Evolutionary conservation across 2,888 invertebrate genomes (phyloP).

Genomic region (Phyllotreta cruciferae): DNA sequence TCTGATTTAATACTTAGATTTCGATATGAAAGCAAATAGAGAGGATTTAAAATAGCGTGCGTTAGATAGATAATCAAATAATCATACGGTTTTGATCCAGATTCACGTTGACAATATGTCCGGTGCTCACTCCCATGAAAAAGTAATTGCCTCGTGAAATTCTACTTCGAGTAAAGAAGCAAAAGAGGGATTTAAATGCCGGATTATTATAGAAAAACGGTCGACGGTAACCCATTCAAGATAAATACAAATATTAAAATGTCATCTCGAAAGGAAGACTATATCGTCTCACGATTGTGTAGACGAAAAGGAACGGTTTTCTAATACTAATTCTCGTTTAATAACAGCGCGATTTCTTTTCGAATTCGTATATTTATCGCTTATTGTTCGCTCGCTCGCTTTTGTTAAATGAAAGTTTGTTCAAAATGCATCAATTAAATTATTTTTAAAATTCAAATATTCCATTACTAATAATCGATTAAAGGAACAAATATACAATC

Average conservation of each 20-base stretch:
- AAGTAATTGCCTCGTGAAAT: conserved; percentile 37
- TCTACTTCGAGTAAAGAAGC: conserved; percentile 6
- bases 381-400: background rate
- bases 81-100: conserved; percentile 30
- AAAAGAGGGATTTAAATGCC: conserved; percentile 33
- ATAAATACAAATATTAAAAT: conserved; percentile 43
- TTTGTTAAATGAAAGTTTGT: conserved; percentile 8
- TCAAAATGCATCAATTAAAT: too few species aligned
- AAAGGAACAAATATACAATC: too few species aligned
- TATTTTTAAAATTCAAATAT: too few species aligned
- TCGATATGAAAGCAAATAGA: too few species aligned
- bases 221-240: conserved; percentile 28
- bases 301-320: conserved; percentile 25
- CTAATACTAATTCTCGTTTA: conserved; percentile 32
- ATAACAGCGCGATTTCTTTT: conserved; percentile 23
- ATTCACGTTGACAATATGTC: conserved; percentile 39
- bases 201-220: conserved; percentile 37
- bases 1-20: too few species aligned
- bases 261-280: conserved; percentile 40
- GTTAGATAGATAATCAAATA: conserved; percentile 30
- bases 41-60: background rate
- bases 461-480: too few species aligned
- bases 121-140: conserved; percentile 42
- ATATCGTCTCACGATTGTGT: conserved; percentile 39
- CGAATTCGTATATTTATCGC: conserved; percentile 5